phyloP scores from a whole-genome alignment of 2,888 invertebrate species.

The Vanessa cardui region DNA sequence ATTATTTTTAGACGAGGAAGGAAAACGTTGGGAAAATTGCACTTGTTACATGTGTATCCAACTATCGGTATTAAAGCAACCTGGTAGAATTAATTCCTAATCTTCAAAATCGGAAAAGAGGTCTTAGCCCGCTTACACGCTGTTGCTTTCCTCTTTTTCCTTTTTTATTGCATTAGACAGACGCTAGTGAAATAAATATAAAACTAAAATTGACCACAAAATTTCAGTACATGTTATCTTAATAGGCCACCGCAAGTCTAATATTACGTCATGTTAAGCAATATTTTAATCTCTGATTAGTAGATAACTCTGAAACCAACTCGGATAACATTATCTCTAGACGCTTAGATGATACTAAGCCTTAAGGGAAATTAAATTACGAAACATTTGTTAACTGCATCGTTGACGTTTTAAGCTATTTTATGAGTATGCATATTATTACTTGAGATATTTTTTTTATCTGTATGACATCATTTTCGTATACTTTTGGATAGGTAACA shows the following conservation, averaged over 20 bases:
- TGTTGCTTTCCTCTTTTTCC: no score
- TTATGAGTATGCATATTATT: neutral
- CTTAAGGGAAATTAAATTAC: conserved; percentile 15
- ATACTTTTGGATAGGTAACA: neutral
- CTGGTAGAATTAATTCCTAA: no score
- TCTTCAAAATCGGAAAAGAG: no score
- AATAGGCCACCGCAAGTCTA: conserved; percentile 1
- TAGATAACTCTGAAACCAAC: conserved; percentile 1
- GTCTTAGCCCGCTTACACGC: no score
- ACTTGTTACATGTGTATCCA: no score
- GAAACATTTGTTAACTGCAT: conserved; percentile 21
- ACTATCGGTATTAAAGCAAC: no score
- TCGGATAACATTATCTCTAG: conserved; percentile 41
- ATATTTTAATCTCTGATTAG: conserved; percentile 18
- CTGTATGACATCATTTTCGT: neutral
- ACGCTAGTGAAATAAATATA: no score
- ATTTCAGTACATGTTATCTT: no score
- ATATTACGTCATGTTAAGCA: conserved; percentile 27
- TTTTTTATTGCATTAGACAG: no score
- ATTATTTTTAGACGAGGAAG: no score
- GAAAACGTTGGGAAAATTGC: no score
- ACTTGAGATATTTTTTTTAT: conserved; percentile 12
- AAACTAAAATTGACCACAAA: no score
- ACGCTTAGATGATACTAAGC: conserved; percentile 14
- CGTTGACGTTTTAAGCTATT: conserved; percentile 19